A percentile compares a stretch with the other conserved stretches of the same genome.
Evolutionary conservation across 2,888 invertebrate genomes (phyloP).

Genomic region (Scrobipalpa atriplicella): DNA sequence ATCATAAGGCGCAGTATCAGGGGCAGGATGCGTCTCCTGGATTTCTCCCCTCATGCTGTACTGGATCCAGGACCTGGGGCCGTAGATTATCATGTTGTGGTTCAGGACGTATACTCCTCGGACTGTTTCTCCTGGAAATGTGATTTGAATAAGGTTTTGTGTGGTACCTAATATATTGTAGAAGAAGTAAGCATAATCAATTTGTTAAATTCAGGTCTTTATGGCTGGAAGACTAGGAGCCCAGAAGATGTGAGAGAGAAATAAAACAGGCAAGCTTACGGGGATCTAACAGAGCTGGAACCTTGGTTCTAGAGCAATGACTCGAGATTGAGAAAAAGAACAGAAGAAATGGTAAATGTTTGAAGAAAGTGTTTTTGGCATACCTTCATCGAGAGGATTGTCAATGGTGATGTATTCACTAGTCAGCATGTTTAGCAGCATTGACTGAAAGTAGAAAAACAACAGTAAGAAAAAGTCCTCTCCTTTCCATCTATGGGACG

Average conservation of each 20-base stretch:
- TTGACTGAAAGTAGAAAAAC: conserved; percentile 83
- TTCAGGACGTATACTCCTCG: conserved; percentile 73
- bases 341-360: not conserved
- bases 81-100: conserved; percentile 88
- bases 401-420: conserved; percentile 95
- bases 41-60: conserved; percentile 91
- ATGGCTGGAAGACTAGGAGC: no score
- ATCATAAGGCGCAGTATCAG: conserved; percentile 82
- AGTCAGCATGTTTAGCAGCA: conserved; percentile 95
- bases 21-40: conserved; percentile 82
- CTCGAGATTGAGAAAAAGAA: no score
- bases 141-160: not conserved
- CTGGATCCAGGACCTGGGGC: conserved; percentile 88
- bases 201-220: no score
- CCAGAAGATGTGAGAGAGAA: no score
- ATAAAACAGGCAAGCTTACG: no score
- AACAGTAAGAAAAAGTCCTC: not conserved
- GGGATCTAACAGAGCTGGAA: no score
- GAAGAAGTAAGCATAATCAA: not conserved
- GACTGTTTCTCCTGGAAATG: conserved; percentile 67
- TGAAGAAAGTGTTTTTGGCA: not conserved
- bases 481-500: not conserved
- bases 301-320: no score
- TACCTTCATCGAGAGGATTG: conserved; percentile 89
- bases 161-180: not conserved